These are phyloP conservation scores for Lasioglossum lativentre DNA, from an alignment of 2,888 invertebrate genomes.

Conservation along the genomic window DNA sequence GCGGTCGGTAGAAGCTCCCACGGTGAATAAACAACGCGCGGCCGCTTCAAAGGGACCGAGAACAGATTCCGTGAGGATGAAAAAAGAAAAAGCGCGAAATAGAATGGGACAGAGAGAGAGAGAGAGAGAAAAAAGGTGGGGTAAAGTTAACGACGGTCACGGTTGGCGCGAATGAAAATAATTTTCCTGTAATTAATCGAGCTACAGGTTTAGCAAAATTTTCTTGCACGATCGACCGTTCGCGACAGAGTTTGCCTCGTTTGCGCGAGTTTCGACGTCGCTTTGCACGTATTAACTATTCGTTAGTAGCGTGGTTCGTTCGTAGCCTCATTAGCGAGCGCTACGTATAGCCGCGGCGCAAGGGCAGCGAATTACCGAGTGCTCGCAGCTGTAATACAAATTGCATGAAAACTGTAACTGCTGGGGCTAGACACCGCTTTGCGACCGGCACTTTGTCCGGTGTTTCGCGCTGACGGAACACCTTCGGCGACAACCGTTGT, in stretches of 20 bases:
- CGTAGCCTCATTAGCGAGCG: conserved; percentile 79
- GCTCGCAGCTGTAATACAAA: conserved; percentile 77
- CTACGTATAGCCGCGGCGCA: conserved; percentile 66
- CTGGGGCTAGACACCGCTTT: conserved; percentile 43
- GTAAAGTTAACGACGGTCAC: conserved; percentile 1
- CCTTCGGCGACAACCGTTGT: not conserved
- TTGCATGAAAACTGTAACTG: conserved; percentile 76
- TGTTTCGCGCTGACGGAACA: conserved; percentile 18
- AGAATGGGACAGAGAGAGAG: not conserved
- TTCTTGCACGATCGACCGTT: conserved; percentile 65
- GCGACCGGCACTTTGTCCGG: conserved; percentile 51
- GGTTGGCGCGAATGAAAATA: conserved; percentile 10
- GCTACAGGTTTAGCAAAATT: conserved; percentile 38
- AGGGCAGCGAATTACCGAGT: conserved; percentile 77
- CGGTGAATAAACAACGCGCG: not conserved
- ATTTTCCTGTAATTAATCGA: conserved; percentile 54
- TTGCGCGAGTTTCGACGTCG: conserved; percentile 63
- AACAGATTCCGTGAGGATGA: not conserved
- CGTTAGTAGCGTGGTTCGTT: conserved; percentile 78
- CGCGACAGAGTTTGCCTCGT: conserved; percentile 60
- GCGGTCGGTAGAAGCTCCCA: not conserved
- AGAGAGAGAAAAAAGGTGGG: not conserved
- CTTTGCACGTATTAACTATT: conserved; percentile 79
- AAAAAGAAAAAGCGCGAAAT: not conserved
- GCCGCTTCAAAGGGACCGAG: conserved; percentile 1